Base-by-base conservation (phyloP, 2,888 invertebrate genomes). In the Graphium colonna region DNA sequence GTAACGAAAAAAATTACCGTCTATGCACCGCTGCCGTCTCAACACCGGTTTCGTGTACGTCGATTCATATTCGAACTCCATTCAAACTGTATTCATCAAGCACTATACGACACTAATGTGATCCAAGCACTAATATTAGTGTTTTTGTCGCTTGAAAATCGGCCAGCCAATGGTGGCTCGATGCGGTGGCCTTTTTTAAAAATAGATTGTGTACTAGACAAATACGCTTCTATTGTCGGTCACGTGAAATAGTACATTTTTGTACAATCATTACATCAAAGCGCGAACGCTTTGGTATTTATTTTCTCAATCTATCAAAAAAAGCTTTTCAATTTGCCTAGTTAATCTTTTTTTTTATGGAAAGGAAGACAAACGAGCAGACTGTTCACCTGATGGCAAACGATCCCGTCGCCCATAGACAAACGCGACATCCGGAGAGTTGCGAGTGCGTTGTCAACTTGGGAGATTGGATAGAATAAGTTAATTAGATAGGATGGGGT, bases 11-110 rank as follows among this genome's bases (percentile, higher is more conserved):
- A 33, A 42, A 13, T 39, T 61, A 65, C 62, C 63, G 26, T 59
- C 58, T 31, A 62, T 51, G 31, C 60, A 52, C 13, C 49, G 33
- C 43, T 66, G 67, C 18, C 63, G 47, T 56, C 55, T 56, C 48
- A 65, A 58, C 50, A 59, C 45, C 21, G 47, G 57, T 49, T 52
- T 60, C 15, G 44, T 55, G 58, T 51, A n/a, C n/a, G n/a, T n/a
- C n/a, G n/a, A n/a, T n/a, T 47, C 57, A 58, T 36, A 9, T n/a
- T 12, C 59, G 15, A 16, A 26, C 9, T 47, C 52, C 41, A 52
- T 52, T 47, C 7, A 15, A n/a, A 18, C 42, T 26, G n/a, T n/a
- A 28, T 52, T 47, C 38, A 48, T 48, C 48, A 41, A 52, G 12
- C 38, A 28, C 26, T 43, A 36, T 47, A 17, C 48, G 26, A 17